A percentile compares a stretch with the other conserved stretches of the same genome.
phyloP scores from a whole-genome alignment of 2,113 vertebrate genomes.

The Boleophthalmus pectinirostris region DNA sequence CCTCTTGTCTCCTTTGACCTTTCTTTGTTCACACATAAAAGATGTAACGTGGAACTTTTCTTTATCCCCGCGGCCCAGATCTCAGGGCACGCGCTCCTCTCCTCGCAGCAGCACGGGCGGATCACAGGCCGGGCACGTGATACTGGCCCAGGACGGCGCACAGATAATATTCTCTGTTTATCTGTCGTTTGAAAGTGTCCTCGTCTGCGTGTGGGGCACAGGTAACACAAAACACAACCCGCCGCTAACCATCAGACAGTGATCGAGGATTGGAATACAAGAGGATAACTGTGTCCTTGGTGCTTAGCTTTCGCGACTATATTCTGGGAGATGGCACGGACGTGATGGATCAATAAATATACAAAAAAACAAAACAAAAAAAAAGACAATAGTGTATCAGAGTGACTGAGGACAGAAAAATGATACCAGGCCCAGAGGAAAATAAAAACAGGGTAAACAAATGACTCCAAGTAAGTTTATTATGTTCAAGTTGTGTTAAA shows the following conservation, averaged over 20 bases:
- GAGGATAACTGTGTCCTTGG: conserved; percentile 57
- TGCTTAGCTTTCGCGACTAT: conserved; percentile 65
- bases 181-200: conserved; percentile 61
- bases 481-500: no score
- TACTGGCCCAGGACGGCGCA: neutral
- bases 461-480: no score
- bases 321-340: conserved; percentile 69
- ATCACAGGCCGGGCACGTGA: conserved; percentile 46
- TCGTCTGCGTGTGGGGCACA: conserved; percentile 37
- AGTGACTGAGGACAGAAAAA: neutral
- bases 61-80: conserved; percentile 26
- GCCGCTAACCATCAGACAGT: conserved; percentile 29
- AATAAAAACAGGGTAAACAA: no score
- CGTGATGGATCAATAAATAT: neutral
- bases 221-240: conserved; percentile 68
- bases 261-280: conserved; percentile 69
- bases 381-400: neutral
- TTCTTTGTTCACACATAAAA: conserved; percentile 37
- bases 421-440: no score
- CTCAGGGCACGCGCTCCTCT: conserved; percentile 9
- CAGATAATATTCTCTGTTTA: conserved; percentile 69
- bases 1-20: conserved; percentile 47
- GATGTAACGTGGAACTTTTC: conserved; percentile 5
- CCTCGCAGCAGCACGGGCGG: conserved; percentile 51
- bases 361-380: neutral